Base-by-base conservation (phyloP, 2,113 vertebrate genomes). In the Lycocorax pyrrhopterus region DNA sequence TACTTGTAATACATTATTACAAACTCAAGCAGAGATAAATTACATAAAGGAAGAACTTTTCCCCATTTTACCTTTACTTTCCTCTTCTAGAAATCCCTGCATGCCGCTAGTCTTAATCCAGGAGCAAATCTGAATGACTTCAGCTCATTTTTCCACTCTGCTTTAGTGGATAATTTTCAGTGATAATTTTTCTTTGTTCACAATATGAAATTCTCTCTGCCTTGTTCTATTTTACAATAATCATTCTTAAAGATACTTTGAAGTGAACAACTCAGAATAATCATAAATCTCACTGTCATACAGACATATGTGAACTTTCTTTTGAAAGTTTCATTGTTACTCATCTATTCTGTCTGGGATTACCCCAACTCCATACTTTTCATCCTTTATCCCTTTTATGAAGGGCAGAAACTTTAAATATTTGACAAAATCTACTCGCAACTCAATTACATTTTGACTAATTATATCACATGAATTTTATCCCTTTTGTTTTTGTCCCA, bases 251-350 rank as follows among this genome's bases (percentile, higher is more conserved):
- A 94, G 78, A 90, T 96, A 95, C 91, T 94, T 95, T 96, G 95
- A 97, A 95, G 87, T 96, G 90, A 93, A 75, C 82, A 96, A 86
- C 67, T 69, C 69, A 71, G 90, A 92, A 84, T 89, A 93, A 94
- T 80, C 95, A 91, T 96, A 96, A 97, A 97, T 96, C 84, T 94
- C 59, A 85, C 58, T 95, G 87, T 93, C 90, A 94, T 90, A 77
- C 17, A 86, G 63, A 86, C 91, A 93, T 89, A 92, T 90, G 91
- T 94, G 91, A 92, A 80, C 82, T 93, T 86, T 77, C 90, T 95
- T 93, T 55, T 90, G 83, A 96, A 96, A 94, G 39, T 35, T 71
- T 87, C 78, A n/a, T 88, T 91, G 56, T 90, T 94, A 80, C 82
- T 77, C 46, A 43, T 86, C 63, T 73, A 49, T 87, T 94, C 75